Evolutionary conservation across 1,140 invertebrate genomes (phyloP).

Genomic region (Thaumetopoea pityocampa): DNA sequence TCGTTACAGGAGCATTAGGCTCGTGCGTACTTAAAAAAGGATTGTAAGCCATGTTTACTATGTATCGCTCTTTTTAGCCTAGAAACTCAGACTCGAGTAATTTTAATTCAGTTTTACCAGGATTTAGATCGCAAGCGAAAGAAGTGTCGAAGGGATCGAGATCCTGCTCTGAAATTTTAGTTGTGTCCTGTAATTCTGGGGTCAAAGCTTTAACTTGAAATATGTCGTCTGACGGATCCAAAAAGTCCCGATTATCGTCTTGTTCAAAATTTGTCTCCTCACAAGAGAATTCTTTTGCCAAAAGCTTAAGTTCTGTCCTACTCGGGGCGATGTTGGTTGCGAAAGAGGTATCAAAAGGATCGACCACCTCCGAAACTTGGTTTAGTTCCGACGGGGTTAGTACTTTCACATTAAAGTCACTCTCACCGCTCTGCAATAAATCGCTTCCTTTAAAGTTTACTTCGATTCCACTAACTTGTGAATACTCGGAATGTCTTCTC

Average conservation of each 20-base stretch:
- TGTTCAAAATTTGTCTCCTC: conserved; percentile 49
- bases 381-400: conserved; percentile 73
- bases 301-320: conserved; percentile 83
- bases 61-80: conserved; percentile 41
- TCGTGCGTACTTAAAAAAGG: conserved; percentile 86
- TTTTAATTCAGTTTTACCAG: conserved; percentile 86
- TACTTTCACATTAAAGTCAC: conserved; percentile 78
- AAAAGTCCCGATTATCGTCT: conserved; percentile 56
- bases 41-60: conserved; percentile 80
- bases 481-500: conserved; percentile 66
- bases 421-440: conserved; percentile 77
- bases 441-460: conserved; percentile 61
- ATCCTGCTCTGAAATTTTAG: conserved; percentile 57
- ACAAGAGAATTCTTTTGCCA: conserved; percentile 82
- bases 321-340: conserved; percentile 81
- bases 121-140: conserved; percentile 83
- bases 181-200: conserved; percentile 74
- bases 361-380: conserved; percentile 62
- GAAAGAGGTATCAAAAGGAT: conserved; percentile 91
- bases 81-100: conserved; percentile 84
- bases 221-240: conserved; percentile 78
- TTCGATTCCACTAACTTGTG: conserved; percentile 37
- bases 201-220: conserved; percentile 82
- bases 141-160: conserved; percentile 90
- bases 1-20: conserved; percentile 55